phyloP scores from a whole-genome alignment of 2,113 vertebrate genomes.

The Tichodroma muraria region DNA sequence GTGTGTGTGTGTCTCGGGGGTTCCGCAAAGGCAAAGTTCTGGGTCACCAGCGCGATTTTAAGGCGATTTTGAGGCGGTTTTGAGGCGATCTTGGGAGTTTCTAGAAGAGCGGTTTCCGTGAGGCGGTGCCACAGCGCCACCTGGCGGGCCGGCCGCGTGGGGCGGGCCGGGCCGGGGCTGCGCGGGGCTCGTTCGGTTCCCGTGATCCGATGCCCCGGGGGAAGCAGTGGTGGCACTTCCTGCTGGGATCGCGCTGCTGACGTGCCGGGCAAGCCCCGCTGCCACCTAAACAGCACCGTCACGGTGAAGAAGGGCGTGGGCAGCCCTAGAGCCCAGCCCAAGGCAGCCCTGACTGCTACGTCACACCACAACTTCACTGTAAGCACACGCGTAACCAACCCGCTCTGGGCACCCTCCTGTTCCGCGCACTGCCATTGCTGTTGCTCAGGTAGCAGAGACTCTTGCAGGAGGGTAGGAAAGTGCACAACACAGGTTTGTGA shows the following conservation, averaged over 20 bases:
- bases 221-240: accelerated
- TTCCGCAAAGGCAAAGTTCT: neutral
- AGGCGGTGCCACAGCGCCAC: constrained; percentile 29
- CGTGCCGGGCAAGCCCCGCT: neutral
- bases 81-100: neutral
- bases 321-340: neutral
- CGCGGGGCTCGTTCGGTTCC: neutral
- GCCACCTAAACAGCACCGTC: accelerated
- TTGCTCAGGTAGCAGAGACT: neutral
- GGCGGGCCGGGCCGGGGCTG: neutral
- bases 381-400: no score
- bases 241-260: neutral
- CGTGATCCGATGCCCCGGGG: accelerated
- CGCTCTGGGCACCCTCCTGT: accelerated
- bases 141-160: neutral
- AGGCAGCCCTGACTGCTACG: neutral
- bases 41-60: neutral
- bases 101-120: neutral
- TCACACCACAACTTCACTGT: neutral
- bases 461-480: neutral
- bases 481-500: accelerated
- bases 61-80: neutral
- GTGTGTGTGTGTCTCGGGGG: neutral
- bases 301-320: neutral
- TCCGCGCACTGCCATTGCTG: accelerated